These are phyloP conservation scores for Leucophora obtusa DNA, from an alignment of 2,888 invertebrate species.

Conservation along the genomic window DNA sequence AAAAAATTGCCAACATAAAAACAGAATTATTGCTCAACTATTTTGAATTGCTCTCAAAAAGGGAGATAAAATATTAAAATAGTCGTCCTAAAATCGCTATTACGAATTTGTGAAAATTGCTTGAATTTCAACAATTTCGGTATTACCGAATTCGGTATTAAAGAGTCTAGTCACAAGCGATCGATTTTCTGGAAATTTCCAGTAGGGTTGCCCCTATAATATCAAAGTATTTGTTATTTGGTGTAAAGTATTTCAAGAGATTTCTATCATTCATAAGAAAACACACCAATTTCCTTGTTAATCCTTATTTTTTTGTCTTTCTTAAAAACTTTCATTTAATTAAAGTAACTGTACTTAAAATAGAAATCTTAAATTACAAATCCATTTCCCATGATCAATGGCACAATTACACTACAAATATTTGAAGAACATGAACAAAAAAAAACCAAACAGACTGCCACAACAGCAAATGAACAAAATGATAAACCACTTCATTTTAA, in stretches of 20 bases:
- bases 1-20: too few species aligned
- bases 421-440: constrained; percentile 33
- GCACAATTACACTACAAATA: constrained; percentile 41
- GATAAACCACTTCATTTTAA: constrained; percentile 48
- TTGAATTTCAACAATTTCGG: too few species aligned
- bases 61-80: too few species aligned
- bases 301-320: neutral
- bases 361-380: constrained; percentile 42
- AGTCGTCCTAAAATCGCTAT: too few species aligned
- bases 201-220: too few species aligned
- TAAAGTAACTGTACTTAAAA: constrained; percentile 40
- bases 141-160: too few species aligned
- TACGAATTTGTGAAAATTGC: too few species aligned
- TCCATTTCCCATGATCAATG: constrained; percentile 49
- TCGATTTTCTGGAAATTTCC: too few species aligned
- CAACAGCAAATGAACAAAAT: constrained; percentile 7
- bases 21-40: too few species aligned
- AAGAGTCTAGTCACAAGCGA: too few species aligned
- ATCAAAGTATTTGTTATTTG: neutral
- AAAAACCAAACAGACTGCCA: neutral
- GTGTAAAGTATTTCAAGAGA: neutral
- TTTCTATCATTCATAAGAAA: neutral
- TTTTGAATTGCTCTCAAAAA: too few species aligned
- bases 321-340: constrained; percentile 26
- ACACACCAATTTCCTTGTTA: neutral